Percentiles rank a stretch among this genome's conserved stretches.
Evolutionary conservation across 2,797 vertebrate genomes (phyloP).

Genomic region (Amphiprion clarkii): DNA sequence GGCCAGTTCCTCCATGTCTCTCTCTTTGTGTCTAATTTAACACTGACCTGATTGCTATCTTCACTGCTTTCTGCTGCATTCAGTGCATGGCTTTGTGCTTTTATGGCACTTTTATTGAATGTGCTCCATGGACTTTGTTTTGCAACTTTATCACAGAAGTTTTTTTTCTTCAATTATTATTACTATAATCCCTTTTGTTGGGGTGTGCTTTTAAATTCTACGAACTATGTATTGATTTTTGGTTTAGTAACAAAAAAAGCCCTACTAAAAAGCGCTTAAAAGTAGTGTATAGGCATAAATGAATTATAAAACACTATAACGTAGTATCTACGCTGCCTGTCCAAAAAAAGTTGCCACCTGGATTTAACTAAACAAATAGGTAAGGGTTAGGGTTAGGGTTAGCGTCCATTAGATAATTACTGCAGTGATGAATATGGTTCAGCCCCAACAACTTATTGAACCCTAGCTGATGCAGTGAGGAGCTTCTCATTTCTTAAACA

Average conservation of each 20-base stretch:
- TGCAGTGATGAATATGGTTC: too few species aligned
- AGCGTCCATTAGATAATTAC: too few species aligned
- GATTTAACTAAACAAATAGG: too few species aligned
- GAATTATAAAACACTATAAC: background rate
- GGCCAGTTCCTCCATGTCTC: conserved; percentile 50
- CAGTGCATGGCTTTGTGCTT: background rate
- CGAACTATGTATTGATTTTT: background rate
- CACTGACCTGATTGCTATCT: conserved; percentile 30
- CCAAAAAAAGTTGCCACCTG: too few species aligned
- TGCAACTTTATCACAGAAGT: background rate
- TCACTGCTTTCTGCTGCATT: background rate
- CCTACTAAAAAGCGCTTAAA: background rate
- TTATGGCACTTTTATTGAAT: background rate
- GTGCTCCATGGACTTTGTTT: background rate
- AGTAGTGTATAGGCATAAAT: background rate
- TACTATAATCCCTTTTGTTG: background rate
- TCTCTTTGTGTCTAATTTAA: background rate
- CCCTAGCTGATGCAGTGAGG: too few species aligned
- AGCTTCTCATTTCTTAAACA: too few species aligned
- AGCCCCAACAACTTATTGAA: too few species aligned
- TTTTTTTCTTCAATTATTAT: background rate
- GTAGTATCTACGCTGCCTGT: too few species aligned
- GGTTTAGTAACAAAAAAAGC: background rate
- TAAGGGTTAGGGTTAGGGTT: too few species aligned
- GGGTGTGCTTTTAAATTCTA: background rate